A percentile compares a stretch with the other conserved stretches of the same genome.
phyloP scores from a whole-genome alignment of 2,797 vertebrate genomes.

The Aeoliscus strigatus region DNA sequence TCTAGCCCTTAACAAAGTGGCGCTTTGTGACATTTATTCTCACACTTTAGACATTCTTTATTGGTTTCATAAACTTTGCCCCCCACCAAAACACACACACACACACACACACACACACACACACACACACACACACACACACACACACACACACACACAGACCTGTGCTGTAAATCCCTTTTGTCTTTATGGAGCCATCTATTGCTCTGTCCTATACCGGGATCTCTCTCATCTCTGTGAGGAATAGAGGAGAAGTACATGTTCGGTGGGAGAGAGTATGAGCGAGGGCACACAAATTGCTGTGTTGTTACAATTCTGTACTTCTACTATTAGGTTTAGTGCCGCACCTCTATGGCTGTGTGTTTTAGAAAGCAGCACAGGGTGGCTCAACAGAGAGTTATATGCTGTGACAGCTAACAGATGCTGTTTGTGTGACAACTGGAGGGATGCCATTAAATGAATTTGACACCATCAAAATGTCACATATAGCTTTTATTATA shows the following conservation, averaged over 20 bases:
- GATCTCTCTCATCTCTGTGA: slow-evolving; percentile 25
- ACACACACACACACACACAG: slow-evolving; percentile 18
- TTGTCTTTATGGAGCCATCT: slow-evolving; percentile 50
- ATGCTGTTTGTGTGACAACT: too few species aligned
- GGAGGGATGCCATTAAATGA: too few species aligned
- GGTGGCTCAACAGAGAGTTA: background rate
- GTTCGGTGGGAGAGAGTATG: slow-evolving; percentile 30
- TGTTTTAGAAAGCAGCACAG: slow-evolving; percentile 7
- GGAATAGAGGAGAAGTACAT: slow-evolving; percentile 29
- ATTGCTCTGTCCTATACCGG: slow-evolving; percentile 23
- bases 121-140: slow-evolving; percentile 14
- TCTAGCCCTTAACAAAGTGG: slow-evolving; percentile 37
- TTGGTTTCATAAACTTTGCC: slow-evolving; percentile 52
- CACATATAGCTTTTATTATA: too few species aligned
- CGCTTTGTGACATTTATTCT: slow-evolving; percentile 46
- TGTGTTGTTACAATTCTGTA: slow-evolving; percentile 4
- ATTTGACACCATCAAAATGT: too few species aligned
- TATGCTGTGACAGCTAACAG: background rate
- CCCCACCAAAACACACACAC: too few species aligned
- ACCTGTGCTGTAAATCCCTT: slow-evolving; percentile 31
- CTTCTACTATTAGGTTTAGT: background rate
- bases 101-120: slow-evolving; percentile 19
- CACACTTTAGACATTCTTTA: too few species aligned
- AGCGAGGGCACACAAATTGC: slow-evolving; percentile 23
- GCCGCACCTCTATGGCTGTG: slow-evolving; percentile 2